phyloP scores from a whole-genome alignment of 2,797 vertebrate species.

The Menidia menidia region DNA sequence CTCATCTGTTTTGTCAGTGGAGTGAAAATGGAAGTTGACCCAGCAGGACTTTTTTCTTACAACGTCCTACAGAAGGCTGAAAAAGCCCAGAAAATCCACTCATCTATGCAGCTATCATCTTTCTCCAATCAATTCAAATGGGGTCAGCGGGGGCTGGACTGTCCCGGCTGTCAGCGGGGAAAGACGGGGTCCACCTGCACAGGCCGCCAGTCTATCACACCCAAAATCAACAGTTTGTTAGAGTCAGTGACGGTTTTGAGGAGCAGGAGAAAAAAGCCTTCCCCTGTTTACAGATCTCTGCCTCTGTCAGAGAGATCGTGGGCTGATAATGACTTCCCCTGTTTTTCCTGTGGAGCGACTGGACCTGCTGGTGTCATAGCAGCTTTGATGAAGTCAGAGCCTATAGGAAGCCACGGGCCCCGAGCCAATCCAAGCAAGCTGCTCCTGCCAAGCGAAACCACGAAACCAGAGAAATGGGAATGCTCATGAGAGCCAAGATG shows the following conservation, averaged over 20 bases:
- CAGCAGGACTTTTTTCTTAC: too few relatives aligned
- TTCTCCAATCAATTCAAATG: too few relatives aligned
- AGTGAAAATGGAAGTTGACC: too few relatives aligned
- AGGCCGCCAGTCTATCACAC: too few relatives aligned
- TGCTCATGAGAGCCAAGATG: constrained; percentile 57
- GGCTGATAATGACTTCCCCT: not conserved
- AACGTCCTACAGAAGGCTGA: too few relatives aligned
- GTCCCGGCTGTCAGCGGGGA: too few relatives aligned
- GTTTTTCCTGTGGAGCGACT: constrained; percentile 40
- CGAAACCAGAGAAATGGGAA: constrained; percentile 77
- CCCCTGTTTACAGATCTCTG: constrained; percentile 28
- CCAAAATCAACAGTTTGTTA: too few relatives aligned
- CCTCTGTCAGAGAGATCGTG: constrained; percentile 40
- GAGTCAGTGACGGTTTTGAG: not conserved
- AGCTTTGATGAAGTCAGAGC: constrained; percentile 60
- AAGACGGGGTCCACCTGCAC: too few relatives aligned
- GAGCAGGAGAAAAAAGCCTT: not conserved
- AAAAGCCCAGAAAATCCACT: too few relatives aligned
- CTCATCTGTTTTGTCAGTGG: too few relatives aligned
- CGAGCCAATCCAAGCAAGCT: constrained; percentile 42
- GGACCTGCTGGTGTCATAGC: constrained; percentile 59
- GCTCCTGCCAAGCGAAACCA: constrained; percentile 40
- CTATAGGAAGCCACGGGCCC: constrained; percentile 53
- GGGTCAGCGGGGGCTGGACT: too few relatives aligned
- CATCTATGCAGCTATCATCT: too few relatives aligned